A percentile compares a stretch with the other conserved stretches of the same genome.
These are phyloP conservation scores for Hyles vespertilio DNA, from an alignment of 1,140 invertebrate genomes.

Conservation along the genomic window DNA sequence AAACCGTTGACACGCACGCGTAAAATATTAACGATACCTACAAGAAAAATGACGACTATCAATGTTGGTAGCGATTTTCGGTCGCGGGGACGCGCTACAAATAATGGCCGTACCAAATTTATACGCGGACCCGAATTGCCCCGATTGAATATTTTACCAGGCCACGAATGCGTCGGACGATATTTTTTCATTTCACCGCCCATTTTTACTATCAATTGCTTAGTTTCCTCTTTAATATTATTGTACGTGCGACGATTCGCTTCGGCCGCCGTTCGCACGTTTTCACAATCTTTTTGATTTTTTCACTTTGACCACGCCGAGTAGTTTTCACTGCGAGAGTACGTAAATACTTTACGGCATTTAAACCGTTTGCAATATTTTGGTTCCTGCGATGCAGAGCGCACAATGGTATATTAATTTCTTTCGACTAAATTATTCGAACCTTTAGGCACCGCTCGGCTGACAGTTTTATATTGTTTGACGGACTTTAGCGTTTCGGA, in stretches of 20 bases:
- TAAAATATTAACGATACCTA: constrained; percentile 73
- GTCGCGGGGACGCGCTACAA: constrained; percentile 66
- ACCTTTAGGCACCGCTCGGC: constrained; percentile 2
- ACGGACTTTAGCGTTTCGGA: constrained; percentile 46
- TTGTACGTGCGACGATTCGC: constrained; percentile 35
- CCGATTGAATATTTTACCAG: constrained; percentile 74
- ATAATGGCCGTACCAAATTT: constrained; percentile 68
- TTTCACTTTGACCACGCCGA: too few relatives aligned
- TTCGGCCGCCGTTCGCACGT: constrained; percentile 8
- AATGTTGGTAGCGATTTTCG: constrained; percentile 68
- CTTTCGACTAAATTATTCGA: too few relatives aligned
- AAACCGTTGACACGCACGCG: constrained; percentile 70
- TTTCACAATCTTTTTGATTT: constrained; percentile 11
- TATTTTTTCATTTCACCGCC: constrained; percentile 70
- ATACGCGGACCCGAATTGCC: constrained; percentile 70
- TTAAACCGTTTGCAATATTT: too few relatives aligned
- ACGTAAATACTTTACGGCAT: too few relatives aligned
- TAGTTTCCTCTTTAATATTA: constrained; percentile 70
- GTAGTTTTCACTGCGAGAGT: too few relatives aligned
- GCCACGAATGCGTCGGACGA: constrained; percentile 65
- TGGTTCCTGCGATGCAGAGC: too few relatives aligned
- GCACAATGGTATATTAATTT: too few relatives aligned
- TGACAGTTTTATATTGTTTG: constrained; percentile 33
- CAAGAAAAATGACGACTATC: constrained; percentile 72
- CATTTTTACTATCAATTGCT: constrained; percentile 72